phyloP scores from a whole-genome alignment of 2,888 invertebrate species.

The Acrobasis repandana region DNA sequence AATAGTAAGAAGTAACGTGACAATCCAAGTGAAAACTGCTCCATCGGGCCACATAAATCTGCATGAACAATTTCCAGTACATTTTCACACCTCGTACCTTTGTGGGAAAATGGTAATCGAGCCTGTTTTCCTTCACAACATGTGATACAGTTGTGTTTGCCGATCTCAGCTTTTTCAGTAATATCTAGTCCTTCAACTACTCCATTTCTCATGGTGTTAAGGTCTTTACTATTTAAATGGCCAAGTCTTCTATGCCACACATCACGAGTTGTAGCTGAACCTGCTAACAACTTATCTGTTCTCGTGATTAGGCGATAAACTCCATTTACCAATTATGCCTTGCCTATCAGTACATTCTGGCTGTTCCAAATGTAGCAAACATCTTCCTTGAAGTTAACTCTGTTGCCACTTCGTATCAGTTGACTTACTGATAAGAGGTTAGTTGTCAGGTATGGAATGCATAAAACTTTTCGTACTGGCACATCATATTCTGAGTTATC shows the following conservation, averaged over 20 bases:
- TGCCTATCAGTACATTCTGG: conserved; percentile 23
- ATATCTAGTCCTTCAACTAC: too few species aligned
- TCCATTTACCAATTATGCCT: conserved; percentile 28
- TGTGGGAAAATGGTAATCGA: conserved; percentile 29
- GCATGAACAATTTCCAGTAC: conserved; percentile 13
- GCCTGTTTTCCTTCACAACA: conserved; percentile 36
- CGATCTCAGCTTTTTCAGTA: too few species aligned
- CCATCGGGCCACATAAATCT: conserved; percentile 27
- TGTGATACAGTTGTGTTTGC: conserved; percentile 27
- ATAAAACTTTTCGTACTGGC: conserved; percentile 28
- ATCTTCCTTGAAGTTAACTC: conserved; percentile 26
- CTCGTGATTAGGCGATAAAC: conserved; percentile 33
- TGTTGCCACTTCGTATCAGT: conserved; percentile 33
- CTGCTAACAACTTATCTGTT: conserved; percentile 17
- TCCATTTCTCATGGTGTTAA: too few species aligned
- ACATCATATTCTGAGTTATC: conserved; percentile 31
- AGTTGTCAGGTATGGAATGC: conserved; percentile 30
- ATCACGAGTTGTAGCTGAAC: background rate
- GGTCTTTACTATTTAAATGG: conserved; percentile 33
- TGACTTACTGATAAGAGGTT: conserved; percentile 35
- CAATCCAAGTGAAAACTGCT: too few species aligned
- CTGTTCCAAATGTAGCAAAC: conserved; percentile 25
- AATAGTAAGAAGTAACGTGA: background rate
- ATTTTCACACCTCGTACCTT: background rate
- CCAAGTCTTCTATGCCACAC: conserved; percentile 31